Evolutionary conservation across 2,797 vertebrate species (phyloP).

Genomic region (Eurystomus glaucurus): DNA sequence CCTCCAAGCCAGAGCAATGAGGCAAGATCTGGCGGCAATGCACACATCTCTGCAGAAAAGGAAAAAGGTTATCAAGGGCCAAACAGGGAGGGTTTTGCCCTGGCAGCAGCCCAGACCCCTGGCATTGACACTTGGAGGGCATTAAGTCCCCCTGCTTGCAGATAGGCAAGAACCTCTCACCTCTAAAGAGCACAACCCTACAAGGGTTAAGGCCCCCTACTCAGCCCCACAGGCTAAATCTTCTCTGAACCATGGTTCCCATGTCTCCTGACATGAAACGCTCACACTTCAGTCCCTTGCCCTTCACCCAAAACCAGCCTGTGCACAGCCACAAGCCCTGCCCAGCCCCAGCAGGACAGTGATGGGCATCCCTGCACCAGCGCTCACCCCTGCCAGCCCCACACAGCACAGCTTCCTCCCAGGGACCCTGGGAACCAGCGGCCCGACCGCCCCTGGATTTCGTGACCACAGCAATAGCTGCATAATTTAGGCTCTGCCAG

Average conservation of each 20-base stretch:
- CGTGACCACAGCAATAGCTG: neutral
- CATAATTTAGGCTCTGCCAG: neutral
- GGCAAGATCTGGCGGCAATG: neutral
- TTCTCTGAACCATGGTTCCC: neutral
- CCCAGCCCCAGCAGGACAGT: neutral
- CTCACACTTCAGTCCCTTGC: neutral
- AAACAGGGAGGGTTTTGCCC: neutral
- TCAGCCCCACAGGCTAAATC: neutral
- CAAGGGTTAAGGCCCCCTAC: neutral
- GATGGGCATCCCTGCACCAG: neutral
- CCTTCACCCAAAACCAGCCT: rapidly evolving
- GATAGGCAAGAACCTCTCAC: neutral
- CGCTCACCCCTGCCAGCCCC: rapidly evolving
- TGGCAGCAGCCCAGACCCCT: neutral
- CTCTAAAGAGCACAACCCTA: neutral
- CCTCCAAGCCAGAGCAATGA: rapidly evolving
- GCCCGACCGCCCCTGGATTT: neutral
- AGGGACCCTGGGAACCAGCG: rapidly evolving
- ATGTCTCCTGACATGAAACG: rapidly evolving
- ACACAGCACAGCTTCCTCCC: rapidly evolving
- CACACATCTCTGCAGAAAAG: neutral
- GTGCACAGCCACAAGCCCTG: neutral
- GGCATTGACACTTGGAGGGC: neutral
- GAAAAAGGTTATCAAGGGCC: neutral
- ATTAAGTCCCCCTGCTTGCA: neutral